Percentiles rank a stretch among this genome's conserved stretches.
These are phyloP conservation scores for Athene cunicularia DNA, from an alignment of 2,113 vertebrate genomes.

Conservation along the genomic window DNA sequence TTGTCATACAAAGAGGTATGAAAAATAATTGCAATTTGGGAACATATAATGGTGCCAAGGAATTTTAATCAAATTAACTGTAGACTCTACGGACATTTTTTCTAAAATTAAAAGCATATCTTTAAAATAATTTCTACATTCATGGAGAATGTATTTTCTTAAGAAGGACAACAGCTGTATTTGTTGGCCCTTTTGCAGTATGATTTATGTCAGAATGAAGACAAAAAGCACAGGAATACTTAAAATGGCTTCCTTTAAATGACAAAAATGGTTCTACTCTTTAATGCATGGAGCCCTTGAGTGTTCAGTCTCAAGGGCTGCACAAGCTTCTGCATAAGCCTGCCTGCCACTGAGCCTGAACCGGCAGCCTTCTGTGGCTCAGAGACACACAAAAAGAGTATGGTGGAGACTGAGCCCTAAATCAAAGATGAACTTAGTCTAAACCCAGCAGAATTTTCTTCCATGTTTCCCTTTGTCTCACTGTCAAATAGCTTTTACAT, in stretches of 20 bases:
- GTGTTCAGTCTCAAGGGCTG: not conserved
- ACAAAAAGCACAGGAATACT: not conserved
- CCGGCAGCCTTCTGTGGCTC: not conserved
- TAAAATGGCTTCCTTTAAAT: not conserved
- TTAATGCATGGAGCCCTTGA: not conserved
- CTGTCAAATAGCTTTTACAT: not conserved
- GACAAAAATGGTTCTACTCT: not conserved
- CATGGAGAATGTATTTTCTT: not conserved
- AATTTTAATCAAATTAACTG: not conserved
- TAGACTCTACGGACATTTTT: not conserved
- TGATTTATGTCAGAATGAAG: not conserved
- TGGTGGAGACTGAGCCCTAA: not conserved
- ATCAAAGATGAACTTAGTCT: not conserved
- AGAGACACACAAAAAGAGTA: not conserved
- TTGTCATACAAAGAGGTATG: not conserved
- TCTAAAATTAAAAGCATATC: not conserved
- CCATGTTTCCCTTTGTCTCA: not conserved
- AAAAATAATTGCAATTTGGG: not conserved
- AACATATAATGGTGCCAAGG: not conserved
- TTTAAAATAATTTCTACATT: not conserved
- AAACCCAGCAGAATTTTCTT: not conserved
- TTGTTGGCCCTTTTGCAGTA: not conserved
- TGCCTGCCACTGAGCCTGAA: not conserved
- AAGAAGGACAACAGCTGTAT: not conserved
- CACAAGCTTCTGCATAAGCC: not conserved